Percentiles rank a stretch among this genome's conserved stretches.
Conservation (phyloP, 2,113 vertebrate species). For the Megalops atlanticus region DNA sequence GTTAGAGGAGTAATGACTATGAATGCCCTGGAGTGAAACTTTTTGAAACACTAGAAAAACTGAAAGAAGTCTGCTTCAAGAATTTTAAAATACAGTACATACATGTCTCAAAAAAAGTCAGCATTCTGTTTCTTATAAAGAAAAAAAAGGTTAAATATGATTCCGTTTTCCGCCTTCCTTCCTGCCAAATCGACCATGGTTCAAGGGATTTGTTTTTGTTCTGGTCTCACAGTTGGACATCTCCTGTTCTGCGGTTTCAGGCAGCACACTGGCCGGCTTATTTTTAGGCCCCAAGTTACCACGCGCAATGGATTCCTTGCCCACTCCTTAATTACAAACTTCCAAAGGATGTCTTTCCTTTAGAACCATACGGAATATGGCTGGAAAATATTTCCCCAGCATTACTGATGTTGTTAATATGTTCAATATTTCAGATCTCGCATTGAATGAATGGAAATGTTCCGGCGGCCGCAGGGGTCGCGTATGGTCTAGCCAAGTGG, state of each 20-base stretch:
- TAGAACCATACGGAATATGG: not conserved
- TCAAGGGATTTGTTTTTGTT: conserved; percentile 9
- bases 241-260: conserved; percentile 24
- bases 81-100: not conserved
- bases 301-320: not conserved
- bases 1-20: not conserved
- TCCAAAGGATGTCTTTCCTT: not conserved
- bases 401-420: not conserved
- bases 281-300: conserved; percentile 28
- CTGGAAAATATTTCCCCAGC: not conserved
- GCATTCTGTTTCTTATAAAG: conserved; percentile 4
- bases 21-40: not conserved
- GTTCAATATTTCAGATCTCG: not conserved
- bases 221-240: not conserved
- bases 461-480: not conserved
- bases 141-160: conserved; percentile 10
- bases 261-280: not conserved
- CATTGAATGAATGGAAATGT: not conserved
- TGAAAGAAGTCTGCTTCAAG: not conserved
- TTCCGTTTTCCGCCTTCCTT: not conserved
- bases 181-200: conserved; percentile 15
- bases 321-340: not conserved
- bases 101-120: conserved; percentile 10
- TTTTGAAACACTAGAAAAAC: not conserved
- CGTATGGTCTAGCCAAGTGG: not conserved